Evolutionary conservation across 2,888 invertebrate species (phyloP).

Genomic region (Euplexia lucipara): DNA sequence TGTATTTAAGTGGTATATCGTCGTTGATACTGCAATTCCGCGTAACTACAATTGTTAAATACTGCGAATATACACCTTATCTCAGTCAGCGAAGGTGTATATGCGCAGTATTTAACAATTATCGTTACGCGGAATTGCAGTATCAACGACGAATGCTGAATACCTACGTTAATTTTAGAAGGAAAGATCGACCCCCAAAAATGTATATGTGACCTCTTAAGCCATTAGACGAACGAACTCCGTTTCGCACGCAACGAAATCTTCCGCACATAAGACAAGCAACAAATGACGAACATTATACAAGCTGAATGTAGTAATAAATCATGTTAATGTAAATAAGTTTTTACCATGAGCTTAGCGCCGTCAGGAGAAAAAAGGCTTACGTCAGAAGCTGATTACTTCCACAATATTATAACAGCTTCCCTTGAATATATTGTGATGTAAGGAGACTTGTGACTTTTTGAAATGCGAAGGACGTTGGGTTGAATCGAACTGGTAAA

Average conservation of each 20-base stretch:
- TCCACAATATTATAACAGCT: slow-evolving; percentile 44
- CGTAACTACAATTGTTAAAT: too few species aligned
- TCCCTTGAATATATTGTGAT: slow-evolving; percentile 27
- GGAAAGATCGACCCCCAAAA: background rate
- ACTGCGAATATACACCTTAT: too few species aligned
- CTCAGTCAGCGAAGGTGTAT: too few species aligned
- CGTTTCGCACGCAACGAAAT: slow-evolving; percentile 6
- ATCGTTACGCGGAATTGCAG: too few species aligned
- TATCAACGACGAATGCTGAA: too few species aligned
- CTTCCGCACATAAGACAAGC: slow-evolving; percentile 18
- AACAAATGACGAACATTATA: slow-evolving; percentile 45
- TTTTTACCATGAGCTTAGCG: slow-evolving; percentile 53
- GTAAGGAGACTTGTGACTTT: slow-evolving; percentile 7
- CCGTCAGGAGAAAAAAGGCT: slow-evolving; percentile 44
- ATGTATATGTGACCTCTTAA: background rate
- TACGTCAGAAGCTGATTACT: slow-evolving; percentile 54
- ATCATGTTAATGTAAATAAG: slow-evolving; percentile 52
- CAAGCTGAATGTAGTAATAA: slow-evolving; percentile 39
- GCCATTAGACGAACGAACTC: background rate
- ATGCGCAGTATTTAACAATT: too few species aligned
- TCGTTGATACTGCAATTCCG: too few species aligned
- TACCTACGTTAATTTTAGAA: background rate
- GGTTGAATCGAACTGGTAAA: background rate
- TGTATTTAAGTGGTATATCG: too few species aligned
- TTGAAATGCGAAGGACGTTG: slow-evolving; percentile 2